Evolutionary conservation across 2,113 vertebrate genomes (phyloP).

Genomic region (Ageneiosus marmoratus): DNA sequence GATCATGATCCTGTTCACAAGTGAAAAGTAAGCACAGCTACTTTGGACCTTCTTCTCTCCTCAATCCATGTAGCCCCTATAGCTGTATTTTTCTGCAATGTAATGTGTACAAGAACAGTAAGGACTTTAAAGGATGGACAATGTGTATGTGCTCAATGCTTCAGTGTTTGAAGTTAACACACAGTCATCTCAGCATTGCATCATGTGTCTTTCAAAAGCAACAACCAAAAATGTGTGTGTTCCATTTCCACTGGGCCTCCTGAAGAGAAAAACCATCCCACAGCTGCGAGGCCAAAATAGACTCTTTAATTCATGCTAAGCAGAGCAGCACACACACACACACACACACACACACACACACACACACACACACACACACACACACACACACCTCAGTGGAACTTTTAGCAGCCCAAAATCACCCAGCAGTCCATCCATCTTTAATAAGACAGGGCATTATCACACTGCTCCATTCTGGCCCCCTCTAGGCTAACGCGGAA

Average conservation of each 20-base stretch:
- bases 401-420: constrained; percentile 50
- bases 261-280: not conserved
- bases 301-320: constrained; percentile 26
- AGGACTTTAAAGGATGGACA: not conserved
- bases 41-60: not conserved
- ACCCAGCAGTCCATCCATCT: constrained; percentile 48
- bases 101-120: not conserved
- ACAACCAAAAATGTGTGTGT: not conserved
- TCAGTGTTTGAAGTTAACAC: not conserved
- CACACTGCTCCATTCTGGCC: constrained; percentile 56
- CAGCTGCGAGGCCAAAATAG: constrained; percentile 8
- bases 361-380: constrained; percentile 5
- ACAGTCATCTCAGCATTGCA: not conserved
- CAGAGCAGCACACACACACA: not conserved
- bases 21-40: constrained; percentile 33
- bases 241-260: not conserved
- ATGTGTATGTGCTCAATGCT: not conserved
- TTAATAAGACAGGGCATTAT: constrained; percentile 51
- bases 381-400: constrained; percentile 19
- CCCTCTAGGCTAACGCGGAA: constrained; percentile 44
- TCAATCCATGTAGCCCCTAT: not conserved
- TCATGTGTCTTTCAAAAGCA: constrained; percentile 19
- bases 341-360: too few relatives aligned
- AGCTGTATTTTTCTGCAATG: constrained; percentile 7
- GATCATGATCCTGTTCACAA: constrained; percentile 71